Evolutionary conservation across 1,140 invertebrate species (phyloP).

Genomic region (Archegozetes longisetosus): DNA sequence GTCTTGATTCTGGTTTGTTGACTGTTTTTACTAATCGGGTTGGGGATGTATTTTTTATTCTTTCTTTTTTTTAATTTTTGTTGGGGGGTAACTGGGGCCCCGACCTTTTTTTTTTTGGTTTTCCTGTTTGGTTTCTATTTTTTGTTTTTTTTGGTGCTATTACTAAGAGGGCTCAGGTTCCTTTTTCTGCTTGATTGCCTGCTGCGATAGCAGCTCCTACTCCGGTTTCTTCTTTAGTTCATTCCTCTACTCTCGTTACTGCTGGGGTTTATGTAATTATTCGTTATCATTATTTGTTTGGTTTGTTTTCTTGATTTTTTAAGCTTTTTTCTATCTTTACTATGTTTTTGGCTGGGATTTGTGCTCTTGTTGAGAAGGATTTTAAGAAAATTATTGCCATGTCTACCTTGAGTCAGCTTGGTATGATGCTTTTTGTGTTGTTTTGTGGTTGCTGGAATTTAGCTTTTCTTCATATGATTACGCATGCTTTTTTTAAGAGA

Average conservation of each 20-base stretch:
- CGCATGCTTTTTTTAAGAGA: conserved; percentile 45
- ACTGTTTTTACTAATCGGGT: conserved; percentile 43
- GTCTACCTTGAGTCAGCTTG: conserved; percentile 49
- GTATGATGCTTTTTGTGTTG: conserved; percentile 44
- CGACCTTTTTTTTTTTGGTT: conserved; percentile 18
- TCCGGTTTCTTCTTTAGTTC: conserved; percentile 49
- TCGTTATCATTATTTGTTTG: conserved; percentile 26
- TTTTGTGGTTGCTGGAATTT: conserved; percentile 29
- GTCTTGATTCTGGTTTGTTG: conserved; percentile 42
- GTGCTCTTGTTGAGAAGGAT: neutral
- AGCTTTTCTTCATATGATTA: conserved; percentile 44
- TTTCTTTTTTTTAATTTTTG: conserved; percentile 32
- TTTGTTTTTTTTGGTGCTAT: conserved; percentile 37
- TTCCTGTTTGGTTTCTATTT: conserved; percentile 31
- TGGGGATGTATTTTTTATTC: conserved; percentile 30
- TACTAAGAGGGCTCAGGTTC: conserved; percentile 55
- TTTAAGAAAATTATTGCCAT: conserved; percentile 42
- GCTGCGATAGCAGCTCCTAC: conserved; percentile 49
- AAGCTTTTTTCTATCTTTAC: neutral
- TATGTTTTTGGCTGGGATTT: neutral
- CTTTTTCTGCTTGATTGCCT: conserved; percentile 50
- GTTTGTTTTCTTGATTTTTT: neutral
- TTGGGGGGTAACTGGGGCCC: conserved; percentile 18
- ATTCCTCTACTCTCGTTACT: conserved; percentile 55
- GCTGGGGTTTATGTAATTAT: conserved; percentile 51